Base-by-base conservation (phyloP, 2,888 invertebrate species). In the Conchocele bisecta region DNA sequence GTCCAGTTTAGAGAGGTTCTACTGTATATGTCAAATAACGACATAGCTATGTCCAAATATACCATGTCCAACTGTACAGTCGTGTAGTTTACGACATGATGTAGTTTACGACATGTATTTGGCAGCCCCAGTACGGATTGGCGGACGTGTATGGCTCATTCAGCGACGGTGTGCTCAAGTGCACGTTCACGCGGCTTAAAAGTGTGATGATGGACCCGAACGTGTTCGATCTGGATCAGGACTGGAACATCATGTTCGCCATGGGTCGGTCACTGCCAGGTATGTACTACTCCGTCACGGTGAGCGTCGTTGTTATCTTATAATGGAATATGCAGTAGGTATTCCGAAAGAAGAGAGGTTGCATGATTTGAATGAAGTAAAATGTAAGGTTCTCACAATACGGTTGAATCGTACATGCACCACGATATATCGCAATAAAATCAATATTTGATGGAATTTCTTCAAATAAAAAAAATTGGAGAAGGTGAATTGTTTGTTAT, bases 161-260 rank as follows among this genome's bases (percentile, higher is more conserved):
- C 46, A 24, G 37, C 15, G 63, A 79, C 37, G 79, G 82, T 11
- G 59, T 82, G 0, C 58, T 82, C 17, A 63, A 17, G 39, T 82
- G 82, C 60, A 57, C 61, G 31, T 82, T 81, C 53, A 37, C 58
- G 7, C 61, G 79, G 17, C 66, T 68, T 31, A 72, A 80, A 28
- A 60, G 51, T 31, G 58, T 64, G 9, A 56, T 33, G 0, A 35
- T 37, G 1, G 31, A 51, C n/a, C 44, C 57, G 2, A 46, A 67
- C n/a, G 56, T 82, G 28, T 72, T 59, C 31, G 72, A 81, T 48
- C 57, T 82, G 1, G 64, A 81, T 11, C 60, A 75, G 37, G 75
- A 81, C 42, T 77, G 72, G 67, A 59, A 81, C 46, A 58, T 82
- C 15, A 82, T 82, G 80, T 77, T 75, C 44, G 82, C 80, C 11